Conservation (phyloP, 2,888 invertebrate genomes). For the Calameuta pallipes region DNA sequence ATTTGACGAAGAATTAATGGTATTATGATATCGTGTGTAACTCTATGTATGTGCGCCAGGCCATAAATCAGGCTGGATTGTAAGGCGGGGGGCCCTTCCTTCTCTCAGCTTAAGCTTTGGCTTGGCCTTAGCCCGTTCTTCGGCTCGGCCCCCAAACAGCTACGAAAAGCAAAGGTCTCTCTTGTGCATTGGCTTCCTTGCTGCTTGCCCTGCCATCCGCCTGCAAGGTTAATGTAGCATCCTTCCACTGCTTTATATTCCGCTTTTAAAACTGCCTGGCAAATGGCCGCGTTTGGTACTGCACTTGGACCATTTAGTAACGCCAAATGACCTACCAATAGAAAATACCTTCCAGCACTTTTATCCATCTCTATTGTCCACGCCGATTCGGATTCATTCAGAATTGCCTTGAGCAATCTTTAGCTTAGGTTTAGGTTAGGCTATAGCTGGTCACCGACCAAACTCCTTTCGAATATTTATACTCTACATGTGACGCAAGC, state of each 20-base stretch:
- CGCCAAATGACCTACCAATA: not conserved
- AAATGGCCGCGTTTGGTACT: not conserved
- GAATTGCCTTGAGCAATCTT: not conserved
- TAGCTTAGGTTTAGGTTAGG: not conserved
- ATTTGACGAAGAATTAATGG: conserved; percentile 67
- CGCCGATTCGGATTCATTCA: not conserved
- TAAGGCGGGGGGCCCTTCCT: conserved; percentile 67
- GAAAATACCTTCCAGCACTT: not conserved
- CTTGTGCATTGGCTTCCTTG: conserved; percentile 31
- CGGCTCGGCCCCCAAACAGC: conserved; percentile 49
- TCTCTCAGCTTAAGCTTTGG: conserved; percentile 69
- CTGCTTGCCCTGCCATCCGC: conserved; percentile 13
- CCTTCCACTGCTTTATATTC: conserved; percentile 27
- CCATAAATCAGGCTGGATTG: conserved; percentile 66
- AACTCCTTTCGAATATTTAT: not conserved
- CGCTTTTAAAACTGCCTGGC: conserved; percentile 8
- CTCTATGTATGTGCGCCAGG: conserved; percentile 63
- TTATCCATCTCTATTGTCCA: not conserved
- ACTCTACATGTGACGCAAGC: not conserved
- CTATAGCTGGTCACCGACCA: not conserved
- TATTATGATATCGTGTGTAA: conserved; percentile 67
- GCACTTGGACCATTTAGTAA: not conserved
- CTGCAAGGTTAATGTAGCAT: conserved; percentile 25
- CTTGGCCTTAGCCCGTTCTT: conserved; percentile 69
- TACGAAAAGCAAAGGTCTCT: conserved; percentile 41